Percentiles rank a stretch among this genome's conserved stretches.
These are phyloP conservation scores for Synaphobranchus kaupii DNA, from an alignment of 2,797 vertebrate genomes.

Conservation along the genomic window DNA sequence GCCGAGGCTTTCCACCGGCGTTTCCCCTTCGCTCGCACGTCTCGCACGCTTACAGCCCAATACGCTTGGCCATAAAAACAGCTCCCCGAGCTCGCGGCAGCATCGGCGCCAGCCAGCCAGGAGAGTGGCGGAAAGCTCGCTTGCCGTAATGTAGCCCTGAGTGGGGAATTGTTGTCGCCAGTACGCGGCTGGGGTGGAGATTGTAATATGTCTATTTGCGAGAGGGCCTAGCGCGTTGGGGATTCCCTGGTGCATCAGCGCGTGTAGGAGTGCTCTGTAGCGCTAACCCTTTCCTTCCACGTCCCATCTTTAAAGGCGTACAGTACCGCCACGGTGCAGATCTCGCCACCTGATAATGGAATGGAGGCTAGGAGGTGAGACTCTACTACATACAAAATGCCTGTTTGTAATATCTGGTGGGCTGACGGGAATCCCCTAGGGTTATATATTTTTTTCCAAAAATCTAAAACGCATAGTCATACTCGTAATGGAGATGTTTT, in stretches of 20 bases:
- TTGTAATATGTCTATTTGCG: slow-evolving; percentile 3
- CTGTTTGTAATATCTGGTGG: slow-evolving; percentile 36
- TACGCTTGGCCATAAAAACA: neutral
- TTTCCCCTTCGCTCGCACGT: neutral
- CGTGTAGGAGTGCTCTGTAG: slow-evolving; percentile 47
- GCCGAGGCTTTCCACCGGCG: neutral
- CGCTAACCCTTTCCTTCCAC: slow-evolving; percentile 66
- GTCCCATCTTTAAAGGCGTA: slow-evolving; percentile 52
- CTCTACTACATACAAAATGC: slow-evolving; percentile 44
- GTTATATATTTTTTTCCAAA: slow-evolving; percentile 31
- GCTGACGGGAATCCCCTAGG: slow-evolving; percentile 61
- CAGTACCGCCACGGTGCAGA: slow-evolving; percentile 54
- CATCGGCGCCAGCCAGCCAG: neutral
- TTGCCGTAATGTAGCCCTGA: neutral
- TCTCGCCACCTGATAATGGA: slow-evolving; percentile 50
- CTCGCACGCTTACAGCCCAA: neutral
- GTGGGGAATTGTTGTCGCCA: neutral
- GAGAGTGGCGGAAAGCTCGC: neutral
- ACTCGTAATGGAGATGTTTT: slow-evolving; percentile 22
- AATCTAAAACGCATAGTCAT: slow-evolving; percentile 16
- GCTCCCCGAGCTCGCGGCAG: too few species aligned
- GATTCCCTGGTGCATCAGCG: slow-evolving; percentile 57
- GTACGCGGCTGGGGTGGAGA: neutral
- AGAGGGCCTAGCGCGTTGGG: slow-evolving; percentile 47
- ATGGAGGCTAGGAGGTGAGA: slow-evolving; percentile 50